Base-by-base conservation (phyloP, 2,797 vertebrate species). In the Peromyscus nudipes region DNA sequence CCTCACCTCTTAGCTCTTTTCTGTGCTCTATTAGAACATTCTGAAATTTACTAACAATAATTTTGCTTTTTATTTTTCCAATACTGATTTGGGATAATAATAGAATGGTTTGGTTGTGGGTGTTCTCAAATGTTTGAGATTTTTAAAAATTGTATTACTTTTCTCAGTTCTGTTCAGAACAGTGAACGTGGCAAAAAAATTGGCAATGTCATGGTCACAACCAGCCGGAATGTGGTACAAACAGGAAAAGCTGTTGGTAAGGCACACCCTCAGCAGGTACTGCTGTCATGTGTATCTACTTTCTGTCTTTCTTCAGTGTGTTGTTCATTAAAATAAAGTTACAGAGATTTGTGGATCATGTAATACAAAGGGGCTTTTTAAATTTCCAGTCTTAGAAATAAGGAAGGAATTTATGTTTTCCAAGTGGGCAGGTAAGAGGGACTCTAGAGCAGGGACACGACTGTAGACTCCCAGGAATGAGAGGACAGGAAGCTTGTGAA, bases 111-210 rank as follows among this genome's bases (percentile, higher is more conserved):
- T 57, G 75, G 19, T 46, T 65, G 5, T 79, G 14, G 31, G 60
- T 27, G 0, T 67, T 52, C 25, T 29, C 85, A n/a, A 87, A 65
- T 65, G 37, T 67, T 27, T 87, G 65, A 84, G 73, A 34, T 57
- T 96, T 87, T 43, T 19, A 5, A 23, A 77, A 19, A 87, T 84
- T 91, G 10, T 89, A 79, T 57, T 77, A 60, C 97, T 93, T 97
- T 96, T 12, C 90, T 96, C 98, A 99, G 99, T 98, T 99, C 99
- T 60, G 99, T 99, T 97, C 99, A 99, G 98, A 99, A 99, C 98
- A 99, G 99, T 77, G 99, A 99, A 96, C 99, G 99, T 80, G 99
- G 99, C 91, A 99, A 99, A 98, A 99, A 99, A 98, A 98, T 99
- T 88, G 99, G 99, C 11, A 99, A 99, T 43, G 99, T 99, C 88